phyloP scores from a whole-genome alignment of 2,888 invertebrate species.

The Amblyjoppa proteus region DNA sequence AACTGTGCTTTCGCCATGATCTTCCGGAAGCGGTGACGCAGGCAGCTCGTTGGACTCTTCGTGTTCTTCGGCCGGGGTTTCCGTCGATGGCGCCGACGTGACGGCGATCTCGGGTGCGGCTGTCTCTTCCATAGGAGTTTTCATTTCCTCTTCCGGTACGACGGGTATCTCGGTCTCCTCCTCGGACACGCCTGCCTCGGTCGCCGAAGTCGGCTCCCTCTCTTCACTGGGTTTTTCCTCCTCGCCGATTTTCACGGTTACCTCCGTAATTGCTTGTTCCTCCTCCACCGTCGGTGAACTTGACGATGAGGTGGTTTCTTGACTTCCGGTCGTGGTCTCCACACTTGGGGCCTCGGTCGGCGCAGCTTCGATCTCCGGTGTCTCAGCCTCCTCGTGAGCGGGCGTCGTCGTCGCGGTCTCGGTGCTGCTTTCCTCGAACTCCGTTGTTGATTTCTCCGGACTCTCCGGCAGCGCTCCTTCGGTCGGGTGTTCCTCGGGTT shows the following conservation, averaged over 20 bases:
- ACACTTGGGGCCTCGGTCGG: conserved; percentile 48
- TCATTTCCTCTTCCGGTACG: background rate
- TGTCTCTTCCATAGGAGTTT: background rate
- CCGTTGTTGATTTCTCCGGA: background rate
- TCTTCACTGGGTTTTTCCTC: conserved; percentile 38
- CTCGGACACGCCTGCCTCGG: conserved; percentile 21
- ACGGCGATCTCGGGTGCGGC: background rate
- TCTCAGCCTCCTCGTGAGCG: background rate
- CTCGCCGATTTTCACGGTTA: conserved; percentile 32
- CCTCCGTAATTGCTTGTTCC: conserved; percentile 55
- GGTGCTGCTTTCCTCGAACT: background rate
- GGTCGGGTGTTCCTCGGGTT: background rate
- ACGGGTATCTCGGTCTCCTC: background rate
- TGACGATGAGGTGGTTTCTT: background rate
- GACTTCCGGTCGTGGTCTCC: background rate
- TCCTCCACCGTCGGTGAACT: conserved; percentile 55
- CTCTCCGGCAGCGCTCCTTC: background rate
- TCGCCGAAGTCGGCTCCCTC: conserved; percentile 25
- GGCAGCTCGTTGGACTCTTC: conserved; percentile 4
- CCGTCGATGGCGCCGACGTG: background rate
- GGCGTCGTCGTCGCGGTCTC: background rate
- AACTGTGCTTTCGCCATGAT: background rate
- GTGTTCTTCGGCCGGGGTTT: background rate
- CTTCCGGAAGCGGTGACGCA: background rate
- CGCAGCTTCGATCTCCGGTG: background rate